These are phyloP conservation scores for Thumatha senex DNA, from an alignment of 2,888 invertebrate species.

Conservation along the genomic window DNA sequence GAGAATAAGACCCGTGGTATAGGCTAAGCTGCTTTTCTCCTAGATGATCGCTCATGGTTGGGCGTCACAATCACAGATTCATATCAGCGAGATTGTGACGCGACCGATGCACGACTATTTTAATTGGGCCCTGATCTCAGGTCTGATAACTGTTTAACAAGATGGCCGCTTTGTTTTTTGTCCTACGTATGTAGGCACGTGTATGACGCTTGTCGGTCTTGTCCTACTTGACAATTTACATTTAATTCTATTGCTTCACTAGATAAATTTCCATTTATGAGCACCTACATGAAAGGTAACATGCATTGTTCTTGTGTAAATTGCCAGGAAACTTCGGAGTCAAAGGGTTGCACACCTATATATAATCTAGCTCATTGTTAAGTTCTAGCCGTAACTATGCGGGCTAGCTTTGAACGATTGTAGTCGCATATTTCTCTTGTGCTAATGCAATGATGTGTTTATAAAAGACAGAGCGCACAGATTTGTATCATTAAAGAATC, in stretches of 20 bases:
- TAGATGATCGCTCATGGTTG: slow-evolving; percentile 73
- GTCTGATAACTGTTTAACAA: slow-evolving; percentile 69
- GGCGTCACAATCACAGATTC: slow-evolving; percentile 68
- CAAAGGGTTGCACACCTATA: slow-evolving; percentile 48
- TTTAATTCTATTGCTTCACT: slow-evolving; percentile 31
- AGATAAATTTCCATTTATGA: slow-evolving; percentile 24
- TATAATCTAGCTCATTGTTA: slow-evolving; percentile 45
- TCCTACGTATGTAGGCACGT: slow-evolving; percentile 60
- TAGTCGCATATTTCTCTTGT: slow-evolving; percentile 65
- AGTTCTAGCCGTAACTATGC: slow-evolving; percentile 61
- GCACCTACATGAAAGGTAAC: slow-evolving; percentile 16
- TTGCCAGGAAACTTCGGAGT: slow-evolving; percentile 40
- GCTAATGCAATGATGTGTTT: slow-evolving; percentile 73
- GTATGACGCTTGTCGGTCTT: slow-evolving; percentile 59
- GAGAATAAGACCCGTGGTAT: slow-evolving; percentile 32
- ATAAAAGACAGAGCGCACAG: slow-evolving; percentile 79
- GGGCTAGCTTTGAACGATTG: slow-evolving; percentile 61
- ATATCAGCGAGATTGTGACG: slow-evolving; percentile 76
- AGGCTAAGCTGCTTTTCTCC: slow-evolving; percentile 23
- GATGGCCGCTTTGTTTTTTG: slow-evolving; percentile 68
- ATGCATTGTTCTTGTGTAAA: slow-evolving; percentile 39
- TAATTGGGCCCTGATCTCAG: slow-evolving; percentile 77
- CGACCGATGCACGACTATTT: slow-evolving; percentile 81
- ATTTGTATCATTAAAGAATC: slow-evolving; percentile 82
- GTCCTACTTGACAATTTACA: slow-evolving; percentile 40